phyloP scores from a whole-genome alignment of 2,888 invertebrate species.

The Volucella zonaria region DNA sequence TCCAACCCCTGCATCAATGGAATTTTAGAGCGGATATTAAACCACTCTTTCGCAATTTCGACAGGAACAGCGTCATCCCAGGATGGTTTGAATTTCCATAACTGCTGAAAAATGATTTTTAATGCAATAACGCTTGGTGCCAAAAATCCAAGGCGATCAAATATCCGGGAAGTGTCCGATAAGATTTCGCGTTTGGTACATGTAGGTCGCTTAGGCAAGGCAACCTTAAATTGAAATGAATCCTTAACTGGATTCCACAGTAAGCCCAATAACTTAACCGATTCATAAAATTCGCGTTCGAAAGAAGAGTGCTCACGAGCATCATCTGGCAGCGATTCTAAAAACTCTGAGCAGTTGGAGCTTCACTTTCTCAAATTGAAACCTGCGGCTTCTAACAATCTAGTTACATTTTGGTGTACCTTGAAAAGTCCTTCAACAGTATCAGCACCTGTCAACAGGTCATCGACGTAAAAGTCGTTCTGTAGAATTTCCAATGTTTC shows the following conservation, averaged over 20 bases:
- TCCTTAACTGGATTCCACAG: not conserved
- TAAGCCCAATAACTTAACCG: not conserved
- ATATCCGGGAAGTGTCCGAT: not conserved
- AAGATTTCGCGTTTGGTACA: not conserved
- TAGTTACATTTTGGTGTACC: not conserved
- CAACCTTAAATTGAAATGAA: not conserved
- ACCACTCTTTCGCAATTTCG: not conserved
- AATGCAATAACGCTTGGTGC: not conserved
- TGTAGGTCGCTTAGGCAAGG: too few species aligned
- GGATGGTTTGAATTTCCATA: not conserved
- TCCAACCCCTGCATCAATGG: not conserved
- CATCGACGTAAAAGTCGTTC: not conserved
- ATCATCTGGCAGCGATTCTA: not conserved
- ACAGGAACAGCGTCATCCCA: not conserved
- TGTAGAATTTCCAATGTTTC: not conserved
- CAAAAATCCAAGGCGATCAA: not conserved
- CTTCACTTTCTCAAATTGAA: slow-evolving; percentile 9
- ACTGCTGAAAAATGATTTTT: not conserved
- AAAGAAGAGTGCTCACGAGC: not conserved
- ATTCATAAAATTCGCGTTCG: not conserved
- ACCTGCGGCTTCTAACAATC: not conserved
- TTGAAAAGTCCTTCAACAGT: not conserved
- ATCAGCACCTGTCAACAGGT: not conserved
- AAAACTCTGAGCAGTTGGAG: not conserved
- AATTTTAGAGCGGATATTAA: not conserved